A percentile compares a stretch with the other conserved stretches of the same genome.
Evolutionary conservation across 2,888 invertebrate genomes (phyloP).

Genomic region (Salpingus planirostris): DNA sequence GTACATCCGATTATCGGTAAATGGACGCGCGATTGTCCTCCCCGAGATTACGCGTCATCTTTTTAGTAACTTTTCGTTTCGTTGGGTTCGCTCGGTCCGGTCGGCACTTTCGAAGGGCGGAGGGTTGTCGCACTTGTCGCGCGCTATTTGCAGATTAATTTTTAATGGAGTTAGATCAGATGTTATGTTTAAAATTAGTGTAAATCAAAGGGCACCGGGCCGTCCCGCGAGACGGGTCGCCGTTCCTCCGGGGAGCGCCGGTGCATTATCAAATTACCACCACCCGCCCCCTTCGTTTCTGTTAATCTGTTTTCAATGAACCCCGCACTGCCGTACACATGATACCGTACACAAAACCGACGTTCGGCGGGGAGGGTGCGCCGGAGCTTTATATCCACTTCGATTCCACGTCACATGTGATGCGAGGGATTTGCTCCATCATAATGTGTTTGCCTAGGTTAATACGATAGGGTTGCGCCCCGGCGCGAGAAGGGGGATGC

Average conservation of each 20-base stretch:
- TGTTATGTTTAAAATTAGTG: slow-evolving; percentile 45
- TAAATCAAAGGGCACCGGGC: slow-evolving; percentile 42
- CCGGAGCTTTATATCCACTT: too few species aligned
- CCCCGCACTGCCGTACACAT: slow-evolving; percentile 32
- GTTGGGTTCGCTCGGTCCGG: too few species aligned
- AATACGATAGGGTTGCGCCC: slow-evolving; percentile 22
- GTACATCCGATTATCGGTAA: slow-evolving; percentile 31
- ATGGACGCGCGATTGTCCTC: slow-evolving; percentile 28
- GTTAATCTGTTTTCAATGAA: slow-evolving; percentile 45
- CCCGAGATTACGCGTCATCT: slow-evolving; percentile 24
- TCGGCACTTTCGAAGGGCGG: too few species aligned
- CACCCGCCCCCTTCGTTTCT: slow-evolving; percentile 38
- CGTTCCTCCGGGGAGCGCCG: slow-evolving; percentile 28
- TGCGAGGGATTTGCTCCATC: slow-evolving; percentile 17
- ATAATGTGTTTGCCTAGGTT: slow-evolving; percentile 21
- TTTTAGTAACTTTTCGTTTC: slow-evolving; percentile 42
- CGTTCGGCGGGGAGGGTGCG: slow-evolving; percentile 11
- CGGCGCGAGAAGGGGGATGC: slow-evolving; percentile 18
- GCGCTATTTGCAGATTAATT: slow-evolving; percentile 39
- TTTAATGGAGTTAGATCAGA: slow-evolving; percentile 43
- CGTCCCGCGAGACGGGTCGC: slow-evolving; percentile 30
- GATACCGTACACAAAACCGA: slow-evolving; percentile 31
- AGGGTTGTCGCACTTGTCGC: slow-evolving; percentile 13
- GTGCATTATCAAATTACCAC: slow-evolving; percentile 46
- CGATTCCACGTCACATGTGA: slow-evolving; percentile 12